Evolutionary conservation across 2,888 invertebrate species (phyloP).

Genomic region (Euzetes globulus): DNA sequence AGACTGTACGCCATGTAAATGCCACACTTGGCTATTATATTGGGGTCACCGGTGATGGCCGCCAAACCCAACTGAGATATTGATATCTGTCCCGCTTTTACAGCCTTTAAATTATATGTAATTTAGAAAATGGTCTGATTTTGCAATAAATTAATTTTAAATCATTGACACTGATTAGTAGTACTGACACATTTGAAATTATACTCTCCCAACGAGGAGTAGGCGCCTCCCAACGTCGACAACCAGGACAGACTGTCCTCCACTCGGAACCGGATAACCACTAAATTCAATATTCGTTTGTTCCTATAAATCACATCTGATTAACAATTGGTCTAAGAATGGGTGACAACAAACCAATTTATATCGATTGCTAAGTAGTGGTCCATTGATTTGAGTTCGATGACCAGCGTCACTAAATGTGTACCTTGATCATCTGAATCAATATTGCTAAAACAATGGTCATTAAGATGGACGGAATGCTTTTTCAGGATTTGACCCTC

Average conservation of each 20-base stretch:
- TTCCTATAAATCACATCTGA: constrained; percentile 10
- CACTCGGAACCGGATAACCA: constrained; percentile 28
- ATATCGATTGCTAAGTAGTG: neutral
- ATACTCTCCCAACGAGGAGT: constrained; percentile 75
- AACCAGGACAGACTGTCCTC: constrained; percentile 76
- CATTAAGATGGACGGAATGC: no score
- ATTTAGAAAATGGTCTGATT: neutral
- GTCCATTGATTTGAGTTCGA: neutral
- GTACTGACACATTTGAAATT: constrained; percentile 57
- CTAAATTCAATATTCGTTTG: neutral
- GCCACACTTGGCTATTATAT: constrained; percentile 69
- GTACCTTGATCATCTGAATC: neutral
- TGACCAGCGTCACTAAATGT: neutral
- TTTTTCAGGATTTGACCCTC: neutral
- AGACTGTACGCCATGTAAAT: constrained; percentile 78
- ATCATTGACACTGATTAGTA: constrained; percentile 12
- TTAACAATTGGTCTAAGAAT: neutral
- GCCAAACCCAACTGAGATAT: constrained; percentile 72
- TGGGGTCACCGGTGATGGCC: constrained; percentile 69
- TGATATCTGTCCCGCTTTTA: constrained; percentile 80
- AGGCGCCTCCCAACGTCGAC: constrained; percentile 92
- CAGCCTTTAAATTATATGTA: constrained; percentile 57
- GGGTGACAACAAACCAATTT: neutral
- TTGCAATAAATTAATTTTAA: neutral
- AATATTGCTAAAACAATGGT: no score